phyloP scores from a whole-genome alignment of 1,140 invertebrate species.

The Macrotrachela quadricornifera region DNA sequence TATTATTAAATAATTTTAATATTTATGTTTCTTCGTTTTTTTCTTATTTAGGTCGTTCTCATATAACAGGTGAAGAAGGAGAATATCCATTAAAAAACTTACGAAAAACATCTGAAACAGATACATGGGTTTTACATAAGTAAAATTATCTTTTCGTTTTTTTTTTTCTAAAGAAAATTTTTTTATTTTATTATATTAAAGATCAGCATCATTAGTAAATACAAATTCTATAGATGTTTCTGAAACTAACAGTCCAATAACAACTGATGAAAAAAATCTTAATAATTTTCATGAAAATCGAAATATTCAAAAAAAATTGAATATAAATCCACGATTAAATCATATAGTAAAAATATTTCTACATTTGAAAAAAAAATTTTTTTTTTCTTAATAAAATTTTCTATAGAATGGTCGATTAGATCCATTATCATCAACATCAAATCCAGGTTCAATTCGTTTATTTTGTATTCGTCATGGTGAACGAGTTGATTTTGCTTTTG shows the following conservation, averaged over 20 bases:
- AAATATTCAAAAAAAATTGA: background rate
- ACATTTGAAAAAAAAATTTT: background rate
- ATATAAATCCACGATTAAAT: background rate
- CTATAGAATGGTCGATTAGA: background rate
- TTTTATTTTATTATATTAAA: background rate
- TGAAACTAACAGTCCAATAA: background rate
- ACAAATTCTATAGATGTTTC: background rate
- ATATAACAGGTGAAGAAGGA: conserved; percentile 4
- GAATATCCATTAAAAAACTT: conserved; percentile 4
- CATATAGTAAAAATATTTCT: background rate
- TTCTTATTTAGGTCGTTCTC: background rate
- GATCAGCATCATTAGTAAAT: background rate
- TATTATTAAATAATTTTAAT: too few species aligned
- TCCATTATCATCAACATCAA: background rate
- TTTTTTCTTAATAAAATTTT: background rate
- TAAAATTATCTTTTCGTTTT: too few species aligned
- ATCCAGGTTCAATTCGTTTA: conserved; percentile 1
- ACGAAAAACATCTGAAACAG: conserved; percentile 1
- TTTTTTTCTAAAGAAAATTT: background rate
- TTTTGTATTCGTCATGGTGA: conserved; percentile 54
- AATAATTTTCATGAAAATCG: background rate
- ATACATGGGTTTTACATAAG: conserved; percentile 6
- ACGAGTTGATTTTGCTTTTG: conserved; percentile 23
- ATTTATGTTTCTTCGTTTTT: background rate
- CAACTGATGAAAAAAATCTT: background rate